Base-by-base conservation (phyloP, 64 coral and sea anemone species). In the Anthopleura sola region DNA sequence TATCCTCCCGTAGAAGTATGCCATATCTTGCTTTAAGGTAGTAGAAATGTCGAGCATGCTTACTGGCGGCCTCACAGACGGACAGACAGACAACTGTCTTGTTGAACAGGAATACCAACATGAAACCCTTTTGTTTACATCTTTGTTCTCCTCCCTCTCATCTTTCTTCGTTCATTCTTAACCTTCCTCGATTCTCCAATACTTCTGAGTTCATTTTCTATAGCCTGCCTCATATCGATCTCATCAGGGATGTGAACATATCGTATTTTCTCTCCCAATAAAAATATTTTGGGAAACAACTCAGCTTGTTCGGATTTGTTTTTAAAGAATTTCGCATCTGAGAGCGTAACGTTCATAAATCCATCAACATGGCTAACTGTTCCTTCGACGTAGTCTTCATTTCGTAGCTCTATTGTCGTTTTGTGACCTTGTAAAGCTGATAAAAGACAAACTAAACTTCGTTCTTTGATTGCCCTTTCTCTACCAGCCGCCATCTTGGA, bases 191-290 rank as follows among this genome's bases (percentile, higher is more conserved):
- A 74, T 38, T 75, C 85, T 80, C 40, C 64, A 37, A 81, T 55
- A 28, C 75, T 87, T 86, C 36, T 82, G 17, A 99, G 75, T 80
- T 99, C 88, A 29, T 87, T 86, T 66, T 99, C 97, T 20, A 99
- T 99, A 34, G 97, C 97, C 54, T 91, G 81, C 48, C 93, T 90
- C 97, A 99, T 99, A 55, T 95, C 90, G 81, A 99, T 99, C 76
- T 90, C 90, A 87, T 99, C 97, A 9, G 97, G 97, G 79, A 99
- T 99, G 17, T 95, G 97, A 87, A 99, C 97, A 82, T 89, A 99
- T 55, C 97, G 87, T 56, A 99, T 92, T 80, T 99, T 90, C 56
- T 80, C 85, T 76, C 92, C 97, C 46, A 91, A 85, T 47, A 99
- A 77, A 90, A 95, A 94, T 90, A 99, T 92, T 2, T 86, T 86